Base-by-base conservation (phyloP, 2,113 vertebrate species). In the Centropus unirufus region DNA sequence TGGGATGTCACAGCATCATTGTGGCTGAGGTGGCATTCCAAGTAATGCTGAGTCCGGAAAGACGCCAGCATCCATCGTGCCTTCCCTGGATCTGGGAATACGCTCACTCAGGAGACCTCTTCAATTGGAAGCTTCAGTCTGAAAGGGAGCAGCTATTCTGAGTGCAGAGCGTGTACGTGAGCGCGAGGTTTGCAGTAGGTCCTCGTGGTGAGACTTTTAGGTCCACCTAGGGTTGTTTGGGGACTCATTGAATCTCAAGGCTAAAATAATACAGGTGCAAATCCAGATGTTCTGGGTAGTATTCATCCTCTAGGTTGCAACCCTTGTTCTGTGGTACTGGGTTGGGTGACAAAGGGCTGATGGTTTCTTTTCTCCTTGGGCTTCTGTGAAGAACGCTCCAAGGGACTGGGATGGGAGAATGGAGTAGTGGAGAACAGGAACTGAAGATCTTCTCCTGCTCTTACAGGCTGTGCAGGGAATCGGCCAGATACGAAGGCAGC, bases 41-140 rank as follows among this genome's bases (percentile, higher is more conserved):
- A 54, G 68, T 24, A 87, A 61, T 13, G 47, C 81, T 14, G 47
- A 62, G 44, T 63, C 44, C 1, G 1, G 74, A 75, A 79, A 61
- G 70, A 30, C 0, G 0, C 2, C 4, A 47, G 49, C 15, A 2
- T 30, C 39, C 4, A 1, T 78, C 47, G 21, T 0, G 0, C 39
- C 27, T 59, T 79, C 47, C 42, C 52, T 27, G 29, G 26, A 49
- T 67, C 81, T 3, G 5, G 49, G 57, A 91, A 59, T 44, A 12
- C 0, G 0, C 2, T 6, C 30, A 29, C 1, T 0, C 40, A 47
- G 29, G 52, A 93, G n/a, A 16, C 22, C 39, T 27, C n/a, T 22
- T 64, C 2, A 3, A 49, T 75, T 63, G 14, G 82, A 75, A 75
- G 32, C 74, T 68, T 75, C 84, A 51, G 12, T 39, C 26, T 54